These are phyloP conservation scores for Aldrovandia affinis DNA, from an alignment of 2,797 vertebrate genomes.

Conservation along the genomic window DNA sequence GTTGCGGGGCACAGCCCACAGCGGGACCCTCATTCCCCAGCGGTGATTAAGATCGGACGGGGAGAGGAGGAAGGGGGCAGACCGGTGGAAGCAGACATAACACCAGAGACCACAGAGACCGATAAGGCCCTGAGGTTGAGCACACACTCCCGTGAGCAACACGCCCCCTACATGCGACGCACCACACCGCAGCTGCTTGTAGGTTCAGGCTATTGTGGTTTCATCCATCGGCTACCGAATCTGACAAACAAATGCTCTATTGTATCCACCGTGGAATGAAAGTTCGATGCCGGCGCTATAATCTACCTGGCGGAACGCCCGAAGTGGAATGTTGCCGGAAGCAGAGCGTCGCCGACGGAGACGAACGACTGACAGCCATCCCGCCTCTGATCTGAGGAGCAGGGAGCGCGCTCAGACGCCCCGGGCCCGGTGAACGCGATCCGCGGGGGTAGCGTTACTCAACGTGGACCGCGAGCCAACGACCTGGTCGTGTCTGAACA, in stretches of 20 bases:
- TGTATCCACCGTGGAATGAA: conserved; percentile 57
- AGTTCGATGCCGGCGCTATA: conserved; percentile 45
- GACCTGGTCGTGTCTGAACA: conserved; percentile 39
- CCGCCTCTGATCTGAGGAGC: conserved; percentile 29
- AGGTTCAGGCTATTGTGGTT: neutral
- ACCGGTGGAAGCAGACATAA: conserved; percentile 55
- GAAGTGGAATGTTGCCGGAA: conserved; percentile 46
- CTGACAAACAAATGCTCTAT: conserved; percentile 62
- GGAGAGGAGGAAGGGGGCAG: conserved; percentile 34
- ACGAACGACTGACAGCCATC: conserved; percentile 47
- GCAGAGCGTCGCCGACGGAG: conserved; percentile 45
- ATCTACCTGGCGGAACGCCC: conserved; percentile 10
- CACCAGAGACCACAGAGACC: conserved; percentile 42
- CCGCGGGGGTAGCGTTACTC: conserved; percentile 19
- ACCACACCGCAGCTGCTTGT: conserved; percentile 53
- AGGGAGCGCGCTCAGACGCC: conserved; percentile 24
- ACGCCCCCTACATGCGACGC: conserved; percentile 18
- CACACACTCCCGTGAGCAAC: neutral
- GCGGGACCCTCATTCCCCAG: conserved; percentile 25
- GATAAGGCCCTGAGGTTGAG: conserved; percentile 10
- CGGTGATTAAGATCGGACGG: conserved; percentile 22
- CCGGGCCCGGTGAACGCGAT: conserved; percentile 31
- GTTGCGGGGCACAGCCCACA: conserved; percentile 11
- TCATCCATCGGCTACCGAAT: conserved; percentile 46
- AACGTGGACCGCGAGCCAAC: neutral